Evolutionary conservation across 1,140 invertebrate genomes (phyloP), one percentile per base, ranked within the genome.

Genomic region (Lutraria rhynchaena): DNA sequence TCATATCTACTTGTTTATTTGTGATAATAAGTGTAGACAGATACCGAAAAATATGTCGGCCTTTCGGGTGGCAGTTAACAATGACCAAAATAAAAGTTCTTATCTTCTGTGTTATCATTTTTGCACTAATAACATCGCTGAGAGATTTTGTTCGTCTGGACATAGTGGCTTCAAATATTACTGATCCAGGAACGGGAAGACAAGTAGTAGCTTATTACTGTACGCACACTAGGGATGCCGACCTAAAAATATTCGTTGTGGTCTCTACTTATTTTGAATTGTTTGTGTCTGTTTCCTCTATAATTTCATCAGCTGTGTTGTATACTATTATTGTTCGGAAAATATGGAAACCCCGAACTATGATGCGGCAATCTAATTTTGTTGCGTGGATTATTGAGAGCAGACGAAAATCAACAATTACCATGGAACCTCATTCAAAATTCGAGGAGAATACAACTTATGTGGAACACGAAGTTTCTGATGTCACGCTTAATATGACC

Each of bases 61-160:
- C 19, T 11, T 29, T 27, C 13, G 31, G 29, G 24, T 69, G 65
- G 65, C 37, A 69, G 22, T 17, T 69, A 15, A 49, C 37, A 1
- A 13, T 69, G 17, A 22, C 3, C 4, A 3, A 22, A 17, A 24
- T 24, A 22, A 69, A 35, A 49, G 49, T 69, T 17, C 1, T 13
- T 13, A 15, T 49, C 2, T 29, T 5, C 3, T 2, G 5, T 19
- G 3, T 69, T 4, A 3, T 46, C 15, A 9, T 69, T 27, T 19
- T 51, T 1, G 65, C 65, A 3, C 1, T 69, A 9, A 1, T 69
- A 3, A 11, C 31, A 7, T 46, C 37, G 13, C 3, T 69, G 37
- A 13, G 65, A 29, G 37, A 69, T 69, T 29, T 49, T 13, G 37
- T 49, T 49, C n/a, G 44, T 46, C n/a, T 49, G 17, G 65, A 69